Conservation (phyloP, 2,797 vertebrate species). For the Darevskia mixta region DNA sequence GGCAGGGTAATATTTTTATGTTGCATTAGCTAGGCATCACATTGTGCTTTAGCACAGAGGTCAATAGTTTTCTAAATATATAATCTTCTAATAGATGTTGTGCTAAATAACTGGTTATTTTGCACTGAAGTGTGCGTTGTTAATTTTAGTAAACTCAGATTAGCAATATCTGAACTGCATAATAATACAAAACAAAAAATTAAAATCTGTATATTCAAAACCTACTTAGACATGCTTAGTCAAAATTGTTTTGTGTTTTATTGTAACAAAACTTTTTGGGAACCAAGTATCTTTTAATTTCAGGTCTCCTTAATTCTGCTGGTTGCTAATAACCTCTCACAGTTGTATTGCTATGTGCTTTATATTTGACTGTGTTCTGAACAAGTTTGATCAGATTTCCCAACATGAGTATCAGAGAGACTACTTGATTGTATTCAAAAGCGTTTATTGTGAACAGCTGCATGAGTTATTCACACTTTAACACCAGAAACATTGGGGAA, state of each 20-base stretch:
- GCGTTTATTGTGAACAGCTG: conserved; percentile 12
- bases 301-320: background rate
- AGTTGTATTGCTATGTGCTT: background rate
- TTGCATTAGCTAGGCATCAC: background rate
- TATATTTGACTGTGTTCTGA: background rate
- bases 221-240: background rate
- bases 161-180: conserved; percentile 23
- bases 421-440: background rate
- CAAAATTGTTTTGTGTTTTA: conserved; percentile 21
- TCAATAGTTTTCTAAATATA: conserved; percentile 4
- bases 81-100: background rate
- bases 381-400: conserved; percentile 11
- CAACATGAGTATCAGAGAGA: conserved; percentile 9
- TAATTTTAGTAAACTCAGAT: conserved; percentile 12
- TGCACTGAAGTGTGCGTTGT: background rate
- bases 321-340: background rate
- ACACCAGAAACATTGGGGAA: background rate
- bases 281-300: background rate
- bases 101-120: conserved; percentile 8
- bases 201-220: conserved; percentile 30
- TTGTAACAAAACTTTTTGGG: background rate
- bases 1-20: conserved; percentile 2
- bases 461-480: background rate
- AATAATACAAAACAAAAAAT: conserved; percentile 40
- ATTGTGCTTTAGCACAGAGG: conserved; percentile 9